phyloP scores from a whole-genome alignment of 2,113 vertebrate genomes.

The Hemibagrus wyckioides region DNA sequence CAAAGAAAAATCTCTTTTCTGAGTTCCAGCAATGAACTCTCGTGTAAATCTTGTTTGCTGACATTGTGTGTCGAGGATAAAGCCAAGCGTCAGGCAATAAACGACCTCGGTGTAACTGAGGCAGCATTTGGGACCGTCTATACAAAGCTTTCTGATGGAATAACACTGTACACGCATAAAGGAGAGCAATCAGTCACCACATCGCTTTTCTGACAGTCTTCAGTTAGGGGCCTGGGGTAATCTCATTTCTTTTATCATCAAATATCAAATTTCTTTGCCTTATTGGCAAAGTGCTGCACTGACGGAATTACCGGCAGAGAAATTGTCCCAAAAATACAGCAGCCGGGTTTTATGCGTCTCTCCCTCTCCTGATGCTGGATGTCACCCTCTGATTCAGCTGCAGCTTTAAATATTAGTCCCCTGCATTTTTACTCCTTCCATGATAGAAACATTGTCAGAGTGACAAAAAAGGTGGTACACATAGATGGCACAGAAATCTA shows the following conservation, averaged over 20 bases:
- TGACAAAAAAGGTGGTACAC: not conserved
- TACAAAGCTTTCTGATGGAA: conserved; percentile 72
- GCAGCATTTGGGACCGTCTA: conserved; percentile 67
- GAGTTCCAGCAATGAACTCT: conserved; percentile 61
- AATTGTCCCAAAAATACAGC: conserved; percentile 51
- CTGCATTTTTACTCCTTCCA: not conserved
- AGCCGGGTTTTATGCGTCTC: conserved; percentile 33
- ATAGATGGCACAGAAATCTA: not conserved
- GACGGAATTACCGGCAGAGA: conserved; percentile 60
- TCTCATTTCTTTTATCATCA: conserved; percentile 79
- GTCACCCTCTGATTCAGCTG: conserved; percentile 38
- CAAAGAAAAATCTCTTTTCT: conserved; percentile 39
- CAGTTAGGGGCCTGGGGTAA: conserved; percentile 75
- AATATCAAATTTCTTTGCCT: conserved; percentile 75
- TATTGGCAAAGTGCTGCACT: conserved; percentile 74
- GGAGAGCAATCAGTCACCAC: conserved; percentile 74
- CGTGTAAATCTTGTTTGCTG: conserved; percentile 73
- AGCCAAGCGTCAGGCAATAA: conserved; percentile 73
- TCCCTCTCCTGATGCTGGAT: conserved; percentile 41
- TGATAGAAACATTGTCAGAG: conserved; percentile 2
- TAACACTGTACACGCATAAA: conserved; percentile 75
- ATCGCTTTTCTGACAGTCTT: conserved; percentile 75
- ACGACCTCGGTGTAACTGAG: conserved; percentile 64
- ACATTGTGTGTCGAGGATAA: conserved; percentile 64
- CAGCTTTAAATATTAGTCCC: conserved; percentile 42